A percentile compares a stretch with the other conserved stretches of the same genome.
phyloP scores from a whole-genome alignment of 2,113 vertebrate genomes.

The Coptodon rendalli region DNA sequence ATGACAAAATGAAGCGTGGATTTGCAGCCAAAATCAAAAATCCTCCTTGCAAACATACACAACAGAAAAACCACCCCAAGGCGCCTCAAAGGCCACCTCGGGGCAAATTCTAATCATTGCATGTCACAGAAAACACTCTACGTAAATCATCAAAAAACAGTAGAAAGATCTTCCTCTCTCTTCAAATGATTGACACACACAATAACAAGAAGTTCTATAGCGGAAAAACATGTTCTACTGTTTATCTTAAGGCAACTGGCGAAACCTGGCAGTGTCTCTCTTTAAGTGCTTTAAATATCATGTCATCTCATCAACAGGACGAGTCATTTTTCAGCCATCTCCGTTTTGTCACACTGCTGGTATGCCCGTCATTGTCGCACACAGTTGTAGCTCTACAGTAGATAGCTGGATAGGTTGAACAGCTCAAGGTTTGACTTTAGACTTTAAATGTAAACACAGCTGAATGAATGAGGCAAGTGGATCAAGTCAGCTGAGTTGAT shows the following conservation, averaged over 20 bases:
- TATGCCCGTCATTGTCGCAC: neutral
- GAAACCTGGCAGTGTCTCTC: rapidly evolving
- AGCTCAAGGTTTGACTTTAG: neutral
- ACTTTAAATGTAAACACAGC: slow-evolving; percentile 13
- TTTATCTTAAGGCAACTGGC: neutral
- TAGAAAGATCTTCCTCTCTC: neutral
- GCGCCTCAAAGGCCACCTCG: neutral
- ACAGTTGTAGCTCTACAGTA: neutral
- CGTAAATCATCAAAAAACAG: neutral
- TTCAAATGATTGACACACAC: neutral
- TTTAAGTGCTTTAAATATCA: neutral
- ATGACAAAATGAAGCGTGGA: neutral
- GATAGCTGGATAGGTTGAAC: neutral
- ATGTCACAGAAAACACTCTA: neutral
- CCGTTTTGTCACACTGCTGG: neutral
- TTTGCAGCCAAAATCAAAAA: neutral
- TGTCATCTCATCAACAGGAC: neutral
- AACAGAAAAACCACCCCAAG: neutral
- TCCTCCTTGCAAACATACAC: neutral
- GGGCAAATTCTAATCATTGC: neutral
- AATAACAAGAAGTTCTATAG: neutral
- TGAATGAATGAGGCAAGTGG: neutral
- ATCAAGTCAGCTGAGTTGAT: slow-evolving; percentile 13
- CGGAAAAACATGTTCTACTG: neutral
- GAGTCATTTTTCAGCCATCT: neutral